These are phyloP conservation scores for Dicroscelio sp. DNA, from an alignment of 2,888 invertebrate species.

Conservation along the genomic window DNA sequence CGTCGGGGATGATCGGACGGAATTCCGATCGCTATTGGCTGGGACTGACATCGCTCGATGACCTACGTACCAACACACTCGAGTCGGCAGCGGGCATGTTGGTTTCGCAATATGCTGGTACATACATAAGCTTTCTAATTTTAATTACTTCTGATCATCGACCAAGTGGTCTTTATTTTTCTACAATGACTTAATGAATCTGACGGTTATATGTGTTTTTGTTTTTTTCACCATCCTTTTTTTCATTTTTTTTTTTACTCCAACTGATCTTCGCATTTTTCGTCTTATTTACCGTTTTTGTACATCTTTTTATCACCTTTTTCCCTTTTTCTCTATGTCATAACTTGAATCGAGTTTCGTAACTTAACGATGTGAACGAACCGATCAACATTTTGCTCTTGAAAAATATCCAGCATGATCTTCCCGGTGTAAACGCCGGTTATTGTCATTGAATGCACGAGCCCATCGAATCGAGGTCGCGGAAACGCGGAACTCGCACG, in stretches of 20 bases:
- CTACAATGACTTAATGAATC: no score
- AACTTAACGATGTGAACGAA: no score
- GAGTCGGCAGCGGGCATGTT: slow-evolving; percentile 98
- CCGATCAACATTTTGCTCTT: slow-evolving; percentile 33
- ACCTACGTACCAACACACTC: slow-evolving; percentile 98
- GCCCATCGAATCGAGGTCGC: slow-evolving; percentile 90
- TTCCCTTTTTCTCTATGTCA: no score
- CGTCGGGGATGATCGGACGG: slow-evolving; percentile 95
- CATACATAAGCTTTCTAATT: neutral
- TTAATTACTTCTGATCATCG: neutral
- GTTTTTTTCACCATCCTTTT: no score
- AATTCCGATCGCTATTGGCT: slow-evolving; percentile 96
- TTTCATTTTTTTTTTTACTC: no score
- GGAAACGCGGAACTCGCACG: slow-evolving; percentile 90
- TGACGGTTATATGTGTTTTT: neutral
- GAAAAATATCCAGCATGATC: slow-evolving; percentile 22
- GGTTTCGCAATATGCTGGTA: slow-evolving; percentile 98
- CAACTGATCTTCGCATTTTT: neutral
- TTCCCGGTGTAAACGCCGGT: slow-evolving; percentile 2
- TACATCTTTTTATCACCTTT: neutral
- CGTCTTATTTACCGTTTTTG: neutral
- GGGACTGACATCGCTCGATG: slow-evolving; percentile 97
- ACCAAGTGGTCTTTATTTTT: neutral
- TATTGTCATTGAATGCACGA: slow-evolving; percentile 66
- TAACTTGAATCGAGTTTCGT: no score